These are phyloP conservation scores for Phaedon cochleariae DNA, from an alignment of 2,888 invertebrate species.

Conservation along the genomic window DNA sequence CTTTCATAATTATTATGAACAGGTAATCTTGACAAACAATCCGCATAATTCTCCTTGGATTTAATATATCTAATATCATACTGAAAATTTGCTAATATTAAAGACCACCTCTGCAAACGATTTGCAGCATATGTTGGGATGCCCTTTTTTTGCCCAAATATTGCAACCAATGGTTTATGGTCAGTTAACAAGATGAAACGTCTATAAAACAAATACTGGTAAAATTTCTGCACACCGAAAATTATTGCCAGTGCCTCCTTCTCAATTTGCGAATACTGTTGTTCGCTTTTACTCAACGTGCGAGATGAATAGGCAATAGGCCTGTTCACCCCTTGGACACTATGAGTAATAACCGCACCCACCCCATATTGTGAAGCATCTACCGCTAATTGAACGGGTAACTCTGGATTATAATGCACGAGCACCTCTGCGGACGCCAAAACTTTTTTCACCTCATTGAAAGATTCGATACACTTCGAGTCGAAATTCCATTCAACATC, in stretches of 20 bases:
- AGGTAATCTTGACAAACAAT: not conserved
- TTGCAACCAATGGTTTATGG: not conserved
- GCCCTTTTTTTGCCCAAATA: not conserved
- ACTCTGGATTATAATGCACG: too few relatives aligned
- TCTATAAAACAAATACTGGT: not conserved
- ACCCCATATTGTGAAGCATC: not conserved
- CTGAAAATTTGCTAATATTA: not conserved
- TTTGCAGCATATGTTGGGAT: not conserved
- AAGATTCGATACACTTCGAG: not conserved
- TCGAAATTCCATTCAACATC: conserved; percentile 4
- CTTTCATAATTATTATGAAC: too few relatives aligned
- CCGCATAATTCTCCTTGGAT: not conserved
- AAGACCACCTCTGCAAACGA: not conserved
- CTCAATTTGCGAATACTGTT: not conserved
- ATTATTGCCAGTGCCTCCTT: not conserved
- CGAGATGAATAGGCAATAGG: not conserved
- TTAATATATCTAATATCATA: not conserved
- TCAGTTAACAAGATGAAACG: not conserved
- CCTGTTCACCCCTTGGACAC: not conserved
- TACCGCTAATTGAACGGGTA: not conserved
- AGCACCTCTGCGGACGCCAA: too few relatives aligned
- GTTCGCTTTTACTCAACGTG: not conserved
- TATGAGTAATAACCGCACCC: not conserved
- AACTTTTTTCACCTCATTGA: not conserved
- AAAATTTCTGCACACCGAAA: not conserved